Base-by-base conservation (phyloP, 1,140 invertebrate genomes). In the Camponotus vicinus region DNA sequence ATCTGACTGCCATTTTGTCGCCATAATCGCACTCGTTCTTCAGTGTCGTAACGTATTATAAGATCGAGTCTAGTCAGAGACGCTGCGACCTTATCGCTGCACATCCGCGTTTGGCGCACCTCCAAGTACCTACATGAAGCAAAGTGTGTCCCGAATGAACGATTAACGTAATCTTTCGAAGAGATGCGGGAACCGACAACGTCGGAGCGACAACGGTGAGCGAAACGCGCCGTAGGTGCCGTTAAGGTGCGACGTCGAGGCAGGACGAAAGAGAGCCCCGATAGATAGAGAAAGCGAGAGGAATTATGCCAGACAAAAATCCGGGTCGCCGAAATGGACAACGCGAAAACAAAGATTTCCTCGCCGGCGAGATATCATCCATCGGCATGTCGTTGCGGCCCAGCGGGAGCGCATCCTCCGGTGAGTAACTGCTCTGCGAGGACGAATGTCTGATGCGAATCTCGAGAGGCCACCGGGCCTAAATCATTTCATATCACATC, bases 381-480 rank as follows among this genome's bases (percentile, higher is more conserved):
- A 97, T 97, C 91, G 97, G 97, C 92, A 97, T 97, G 97, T 96
- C 96, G 69, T 95, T 97, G 89, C 96, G 96, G 88, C 96, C 96
- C 83, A 97, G 96, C 86, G 95, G 96, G 91, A 97, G 96, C 95
- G 96, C 96, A 84, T 96, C 97, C 90, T 97, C 97, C 85, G 97
- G 97, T 95, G 94, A 96, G 95, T 94, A 87, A 32, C 80, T 34
- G 15, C 18, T 55, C 57, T 52, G 59, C 73, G 55, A 59, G 32
- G 57, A 76, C 52, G 15, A 66, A 27, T 73, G 49, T 73, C 42
- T 42, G 64, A 55, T 70, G 77, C 77, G 64, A 69, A 55, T 69
- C 77, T 70, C 77, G 64, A 37, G 40, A 40, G 77, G 49, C 18
- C 49, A 11, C 64, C 13, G 42, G 34, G 77, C 64, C 69, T 70